Evolutionary conservation across 2,797 vertebrate species (phyloP), one percentile per base, ranked within the genome.

Genomic region (Morus bassanus): DNA sequence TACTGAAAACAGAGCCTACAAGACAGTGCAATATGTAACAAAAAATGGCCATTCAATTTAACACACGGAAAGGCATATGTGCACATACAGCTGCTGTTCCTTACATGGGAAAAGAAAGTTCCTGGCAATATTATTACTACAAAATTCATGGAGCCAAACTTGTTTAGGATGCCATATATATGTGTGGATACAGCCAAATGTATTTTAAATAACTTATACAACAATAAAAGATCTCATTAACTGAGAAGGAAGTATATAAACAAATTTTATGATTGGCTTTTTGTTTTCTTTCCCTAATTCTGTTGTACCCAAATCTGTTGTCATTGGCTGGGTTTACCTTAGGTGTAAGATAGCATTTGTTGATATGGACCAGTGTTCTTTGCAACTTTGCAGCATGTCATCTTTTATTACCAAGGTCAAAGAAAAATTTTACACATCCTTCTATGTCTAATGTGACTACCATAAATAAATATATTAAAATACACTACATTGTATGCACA

Each of bases 91-190:
- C 10, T 64, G 59, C 82, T 88, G 74, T 61, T 96, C 74, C 81
- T 96, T 94, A 94, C 7, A 39, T 2, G 16, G 30, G 37, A 96
- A 96, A 96, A 93, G 80, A 94, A 89, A 60, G 51, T 57, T 92
- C 88, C 85, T 91, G 88, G 91, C 63, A 96, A 81, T 84, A 78
- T 65, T 48, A 83, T 59, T 76, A 43, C 27, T n/a, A 60, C 25
- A 94, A 91, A 91, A 94, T 96, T 81, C 51, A 91, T 41, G 53
- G 48, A 95, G 69, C 41, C 82, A 89, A 81, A 78, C 72, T 70
- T 93, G 33, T 78, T 95, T 89, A 79, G 46, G 75, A 96, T 86
- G n/a, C 18, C 39, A 41, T 75, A 57, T 31, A 10, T 51, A 41
- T 19, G 5, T 22, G 17, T 17, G 46, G 37, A 27, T 48, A 86